Conservation (phyloP, 2,797 vertebrate genomes). For the Dermochelys coriacea region DNA sequence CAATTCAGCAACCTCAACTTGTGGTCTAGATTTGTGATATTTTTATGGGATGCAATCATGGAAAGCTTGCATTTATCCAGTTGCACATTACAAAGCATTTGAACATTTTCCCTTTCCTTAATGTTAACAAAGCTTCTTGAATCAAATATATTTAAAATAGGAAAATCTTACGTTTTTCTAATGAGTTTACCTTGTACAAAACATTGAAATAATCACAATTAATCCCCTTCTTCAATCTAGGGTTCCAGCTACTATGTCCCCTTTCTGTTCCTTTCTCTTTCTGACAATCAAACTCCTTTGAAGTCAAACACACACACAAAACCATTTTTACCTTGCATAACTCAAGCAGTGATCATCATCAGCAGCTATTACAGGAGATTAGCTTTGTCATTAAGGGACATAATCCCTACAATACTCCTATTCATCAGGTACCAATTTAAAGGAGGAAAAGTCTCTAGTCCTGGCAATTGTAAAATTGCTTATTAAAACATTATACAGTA, state of each 20-base stretch:
- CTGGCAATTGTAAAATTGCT: conserved; percentile 40
- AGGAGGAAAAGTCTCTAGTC: conserved; percentile 54
- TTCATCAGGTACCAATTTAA: conserved; percentile 75
- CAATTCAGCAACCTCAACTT: conserved; percentile 31
- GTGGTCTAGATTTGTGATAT: not conserved
- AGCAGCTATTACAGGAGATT: conserved; percentile 72
- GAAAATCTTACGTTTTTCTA: conserved; percentile 72
- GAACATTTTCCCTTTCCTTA: conserved; percentile 23
- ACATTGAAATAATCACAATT: conserved; percentile 72
- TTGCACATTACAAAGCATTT: conserved; percentile 44
- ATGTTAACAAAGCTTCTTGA: conserved; percentile 17
- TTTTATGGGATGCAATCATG: conserved; percentile 45
- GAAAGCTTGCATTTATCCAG: conserved; percentile 60
- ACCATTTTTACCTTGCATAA: conserved; percentile 68
- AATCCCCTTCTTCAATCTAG: conserved; percentile 65
- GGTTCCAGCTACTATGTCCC: conserved; percentile 50
- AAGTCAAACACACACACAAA: conserved; percentile 39
- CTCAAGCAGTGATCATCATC: conserved; percentile 60
- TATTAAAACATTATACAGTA: conserved; percentile 32
- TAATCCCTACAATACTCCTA: conserved; percentile 71
- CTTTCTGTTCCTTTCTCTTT: conserved; percentile 43
- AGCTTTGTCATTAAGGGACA: conserved; percentile 70
- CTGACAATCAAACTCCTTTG: conserved; percentile 63
- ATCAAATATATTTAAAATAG: conserved; percentile 63
- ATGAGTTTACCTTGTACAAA: conserved; percentile 58